Percentiles rank a stretch among this genome's conserved stretches.
Evolutionary conservation across 2,113 vertebrate species (phyloP).

Genomic region (Saguinus imperator): DNA sequence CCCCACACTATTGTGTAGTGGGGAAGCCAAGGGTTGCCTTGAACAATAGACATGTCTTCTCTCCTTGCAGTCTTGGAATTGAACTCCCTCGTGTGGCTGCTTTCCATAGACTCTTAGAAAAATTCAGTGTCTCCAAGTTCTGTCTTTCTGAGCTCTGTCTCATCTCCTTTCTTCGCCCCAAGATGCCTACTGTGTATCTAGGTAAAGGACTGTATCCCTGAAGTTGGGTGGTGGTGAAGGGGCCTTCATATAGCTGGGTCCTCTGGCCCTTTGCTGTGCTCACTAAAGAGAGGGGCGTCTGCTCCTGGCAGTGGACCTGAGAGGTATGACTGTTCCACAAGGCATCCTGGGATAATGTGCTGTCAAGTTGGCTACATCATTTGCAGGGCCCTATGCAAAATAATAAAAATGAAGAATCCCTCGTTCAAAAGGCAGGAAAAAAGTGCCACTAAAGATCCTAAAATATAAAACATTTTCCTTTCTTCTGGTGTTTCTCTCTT

Average conservation of each 20-base stretch:
- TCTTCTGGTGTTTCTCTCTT: neutral
- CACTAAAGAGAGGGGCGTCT: neutral
- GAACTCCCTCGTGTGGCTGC: conserved; percentile 50
- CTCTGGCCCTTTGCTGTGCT: neutral
- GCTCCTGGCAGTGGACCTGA: neutral
- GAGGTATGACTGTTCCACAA: neutral
- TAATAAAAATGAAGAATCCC: neutral
- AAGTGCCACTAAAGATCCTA: neutral
- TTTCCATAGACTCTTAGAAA: neutral
- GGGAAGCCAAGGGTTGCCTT: neutral
- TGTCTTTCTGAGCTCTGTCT: neutral
- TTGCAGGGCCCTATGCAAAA: neutral
- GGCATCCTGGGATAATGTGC: neutral
- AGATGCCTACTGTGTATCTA: neutral
- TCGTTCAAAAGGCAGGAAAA: neutral
- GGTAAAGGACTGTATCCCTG: neutral
- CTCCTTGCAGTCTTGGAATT: neutral
- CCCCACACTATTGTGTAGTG: accelerated
- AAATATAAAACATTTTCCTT: neutral
- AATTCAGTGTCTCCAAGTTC: neutral
- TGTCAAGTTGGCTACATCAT: neutral
- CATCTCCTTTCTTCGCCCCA: neutral
- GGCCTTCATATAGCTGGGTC: neutral
- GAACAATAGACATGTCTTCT: neutral
- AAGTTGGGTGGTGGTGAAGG: neutral